Evolutionary conservation across 1,140 invertebrate species (phyloP), one percentile per base, ranked within the genome.

Genomic region (Drosophila leontia): DNA sequence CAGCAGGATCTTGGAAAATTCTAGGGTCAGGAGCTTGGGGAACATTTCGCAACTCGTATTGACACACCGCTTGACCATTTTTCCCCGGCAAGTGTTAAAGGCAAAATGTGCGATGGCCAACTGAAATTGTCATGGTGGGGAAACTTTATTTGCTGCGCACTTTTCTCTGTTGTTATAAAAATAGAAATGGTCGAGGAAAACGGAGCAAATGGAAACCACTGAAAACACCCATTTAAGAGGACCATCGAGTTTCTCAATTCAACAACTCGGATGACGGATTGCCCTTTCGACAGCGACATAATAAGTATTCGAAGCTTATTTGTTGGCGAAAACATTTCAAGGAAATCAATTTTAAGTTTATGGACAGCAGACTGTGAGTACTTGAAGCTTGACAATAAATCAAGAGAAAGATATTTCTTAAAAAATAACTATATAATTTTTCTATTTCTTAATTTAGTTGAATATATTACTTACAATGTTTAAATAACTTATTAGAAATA

Each of bases 81-180:
- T 75, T 29, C 26, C 32, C 35, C 26, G 60, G 23, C 32, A 67
- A 67, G 61, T 76, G 72, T 57, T 58, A 58, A 65, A 29, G 47
- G 74, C 45, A 47, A 59, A 80, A 75, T 48, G 77, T 79, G 64
- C 71, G 57, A 65, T 48, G 29, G 65, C 39, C 74, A 71, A 83
- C 77, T 58, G 69, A 55, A 84, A 88, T 83, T 82, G 80, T 70
- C 62, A 55, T 70, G 50, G 42, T 47, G 53, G 60, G 42, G 42
- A 62, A 82, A 86, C 63, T 84, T 85, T 85, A 76, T 85, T 77
- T 82, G 60, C 68, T 75, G 60, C 60, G 67, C 69, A 71, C 53
- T 72, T 72, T 70, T 26, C 67, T 19, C 53, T 45, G 23, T 59
- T 48, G 37, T 29, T 19, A 56, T 44, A 65, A 61, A 76, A 76